phyloP scores from a whole-genome alignment of 2,797 vertebrate species.

The Sebastes ruberrimus region DNA sequence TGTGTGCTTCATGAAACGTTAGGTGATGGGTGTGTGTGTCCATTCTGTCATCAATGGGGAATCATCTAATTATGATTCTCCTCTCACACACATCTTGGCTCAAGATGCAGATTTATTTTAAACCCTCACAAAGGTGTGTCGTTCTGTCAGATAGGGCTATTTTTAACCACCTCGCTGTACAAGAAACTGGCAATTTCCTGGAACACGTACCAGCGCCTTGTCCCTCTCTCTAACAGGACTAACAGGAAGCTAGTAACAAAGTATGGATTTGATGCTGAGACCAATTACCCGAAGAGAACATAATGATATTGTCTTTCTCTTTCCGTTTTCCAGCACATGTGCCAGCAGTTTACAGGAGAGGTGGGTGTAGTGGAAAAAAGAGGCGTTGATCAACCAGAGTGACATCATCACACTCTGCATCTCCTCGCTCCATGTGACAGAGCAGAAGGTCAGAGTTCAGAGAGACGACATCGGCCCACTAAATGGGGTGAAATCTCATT shows the following conservation, averaged over 20 bases:
- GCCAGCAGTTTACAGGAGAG: neutral
- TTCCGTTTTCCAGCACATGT: constrained; percentile 22
- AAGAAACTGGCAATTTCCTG: constrained; percentile 39
- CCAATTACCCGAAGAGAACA: neutral
- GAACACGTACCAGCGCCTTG: neutral
- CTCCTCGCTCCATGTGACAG: neutral
- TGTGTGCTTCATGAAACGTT: neutral
- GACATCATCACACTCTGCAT: neutral
- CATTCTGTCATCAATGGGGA: neutral
- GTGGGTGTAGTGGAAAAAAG: neutral
- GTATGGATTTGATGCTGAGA: neutral
- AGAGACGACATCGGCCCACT: constrained; percentile 15
- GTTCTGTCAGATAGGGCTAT: constrained; percentile 31
- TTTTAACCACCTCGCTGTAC: constrained; percentile 22
- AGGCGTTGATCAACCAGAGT: neutral
- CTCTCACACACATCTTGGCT: constrained; percentile 2
- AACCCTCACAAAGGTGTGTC: constrained; percentile 2
- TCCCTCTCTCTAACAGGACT: neutral
- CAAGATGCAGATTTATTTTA: constrained; percentile 29
- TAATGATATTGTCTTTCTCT: constrained; percentile 35
- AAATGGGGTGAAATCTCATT: constrained; percentile 28
- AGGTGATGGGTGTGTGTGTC: neutral
- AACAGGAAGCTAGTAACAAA: constrained; percentile 10
- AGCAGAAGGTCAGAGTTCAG: constrained; percentile 42
- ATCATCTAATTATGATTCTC: neutral